Base-by-base conservation (phyloP, 2,113 vertebrate genomes). In the Hydrochoerus hydrochaeris region DNA sequence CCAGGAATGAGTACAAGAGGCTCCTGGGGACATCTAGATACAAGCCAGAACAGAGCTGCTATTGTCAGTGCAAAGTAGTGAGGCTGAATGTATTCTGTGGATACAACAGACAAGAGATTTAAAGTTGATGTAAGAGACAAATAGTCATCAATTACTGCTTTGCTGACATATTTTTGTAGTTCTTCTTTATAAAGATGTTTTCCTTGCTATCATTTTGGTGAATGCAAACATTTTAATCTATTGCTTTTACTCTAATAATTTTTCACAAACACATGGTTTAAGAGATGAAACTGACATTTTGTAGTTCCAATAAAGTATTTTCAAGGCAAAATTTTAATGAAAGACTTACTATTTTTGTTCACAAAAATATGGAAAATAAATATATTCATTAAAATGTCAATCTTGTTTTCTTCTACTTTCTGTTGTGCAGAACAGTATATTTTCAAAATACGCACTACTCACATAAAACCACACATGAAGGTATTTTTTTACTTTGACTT, bases 341-440 rank as follows among this genome's bases (percentile, higher is more conserved):
- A 20, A 69, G 52, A 88, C 54, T 52, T 52, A 83, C 80, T 85
- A 10, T 77, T 73, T 93, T 96, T 77, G 69, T 85, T 80, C 83
- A 28, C 12, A 89, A 91, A 96, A 93, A 41, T 41, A 49, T 24
- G 58, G 10, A 65, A 49, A 84, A 58, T 44, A 73, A 84, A 77
- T 58, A 92, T 85, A 57, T 44, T 60, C 5, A 38, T 95, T 83
- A 71, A 1, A 84, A 44, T 75, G 58, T 89, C 22, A 82, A 63
- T 87, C 52, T 96, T 97, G 44, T 91, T 83, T 94, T 77, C 17
- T 44, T 88, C n/a, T n/a, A n/a, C n/a, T n/a, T 77, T 94, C 94
- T 97, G 24, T 41, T 44, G 7, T 85, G n/a, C 4, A 41, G 60
- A 17, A 82, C 2, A 90, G 8, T 35, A 91, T 9, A 89, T 54